Evolutionary conservation across 2,888 invertebrate species (phyloP).

Genomic region (Acleris holmiana): DNA sequence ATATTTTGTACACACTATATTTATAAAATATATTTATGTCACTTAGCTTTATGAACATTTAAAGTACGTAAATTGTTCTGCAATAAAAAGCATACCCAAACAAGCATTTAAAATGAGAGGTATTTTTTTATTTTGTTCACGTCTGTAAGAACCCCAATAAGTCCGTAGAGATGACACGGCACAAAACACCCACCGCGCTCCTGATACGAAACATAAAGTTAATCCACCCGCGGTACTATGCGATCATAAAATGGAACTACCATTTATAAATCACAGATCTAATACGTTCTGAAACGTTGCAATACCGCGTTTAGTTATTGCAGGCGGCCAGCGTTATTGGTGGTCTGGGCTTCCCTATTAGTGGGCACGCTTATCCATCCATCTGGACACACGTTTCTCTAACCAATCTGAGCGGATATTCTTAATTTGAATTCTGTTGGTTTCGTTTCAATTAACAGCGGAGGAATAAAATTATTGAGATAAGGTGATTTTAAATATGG

Average conservation of each 20-base stretch:
- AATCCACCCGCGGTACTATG: slow-evolving; percentile 33
- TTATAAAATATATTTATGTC: too few relatives aligned
- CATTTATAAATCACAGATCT: slow-evolving; percentile 60
- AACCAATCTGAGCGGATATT: slow-evolving; percentile 17
- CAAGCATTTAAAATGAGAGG: background rate
- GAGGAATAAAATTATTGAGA: background rate
- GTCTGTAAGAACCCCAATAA: background rate
- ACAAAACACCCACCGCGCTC: slow-evolving; percentile 8
- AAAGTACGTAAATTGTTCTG: too few relatives aligned
- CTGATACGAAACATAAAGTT: slow-evolving; percentile 18
- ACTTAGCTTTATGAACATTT: too few relatives aligned
- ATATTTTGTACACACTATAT: background rate
- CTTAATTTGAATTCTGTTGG: slow-evolving; percentile 30
- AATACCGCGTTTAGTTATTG: slow-evolving; percentile 41
- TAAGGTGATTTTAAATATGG: background rate
- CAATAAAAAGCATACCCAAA: too few relatives aligned
- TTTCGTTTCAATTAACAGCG: slow-evolving; percentile 27
- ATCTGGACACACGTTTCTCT: slow-evolving; percentile 42
- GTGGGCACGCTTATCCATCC: slow-evolving; percentile 47
- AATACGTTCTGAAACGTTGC: slow-evolving; percentile 48
- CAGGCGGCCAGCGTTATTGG: slow-evolving; percentile 43
- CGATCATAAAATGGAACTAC: slow-evolving; percentile 56
- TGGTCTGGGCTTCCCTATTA: slow-evolving; percentile 50
- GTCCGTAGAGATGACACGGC: background rate
- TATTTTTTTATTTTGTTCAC: slow-evolving; percentile 4